These are phyloP conservation scores for Plemyria rubiginata DNA, from an alignment of 2,888 invertebrate species.

Conservation along the genomic window DNA sequence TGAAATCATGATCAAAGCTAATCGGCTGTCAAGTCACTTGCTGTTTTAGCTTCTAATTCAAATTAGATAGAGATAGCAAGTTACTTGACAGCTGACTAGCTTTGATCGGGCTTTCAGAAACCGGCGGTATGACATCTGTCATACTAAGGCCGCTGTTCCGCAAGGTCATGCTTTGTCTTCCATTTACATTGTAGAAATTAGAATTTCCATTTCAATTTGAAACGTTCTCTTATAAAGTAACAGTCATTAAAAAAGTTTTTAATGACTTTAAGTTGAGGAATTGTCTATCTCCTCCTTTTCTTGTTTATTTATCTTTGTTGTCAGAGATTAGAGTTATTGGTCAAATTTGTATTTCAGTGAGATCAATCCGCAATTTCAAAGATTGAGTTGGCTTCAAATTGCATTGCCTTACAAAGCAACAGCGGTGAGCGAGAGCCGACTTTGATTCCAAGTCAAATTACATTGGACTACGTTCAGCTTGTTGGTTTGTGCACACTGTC, in stretches of 20 bases:
- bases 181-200: background rate
- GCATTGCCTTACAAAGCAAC: background rate
- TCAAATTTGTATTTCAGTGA: background rate
- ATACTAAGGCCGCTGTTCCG: no score
- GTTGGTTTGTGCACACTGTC: background rate
- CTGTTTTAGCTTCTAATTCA: no score
- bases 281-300: no score
- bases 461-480: slow-evolving; percentile 2
- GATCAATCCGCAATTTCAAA: background rate
- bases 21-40: no score
- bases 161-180: no score
- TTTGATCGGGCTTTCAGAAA: no score
- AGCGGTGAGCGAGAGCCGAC: background rate
- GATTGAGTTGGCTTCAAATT: background rate
- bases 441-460: background rate
- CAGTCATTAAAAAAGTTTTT: slow-evolving; percentile 10
- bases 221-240: slow-evolving; percentile 15
- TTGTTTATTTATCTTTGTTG: background rate
- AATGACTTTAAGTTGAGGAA: slow-evolving; percentile 1
- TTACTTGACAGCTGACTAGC: no score
- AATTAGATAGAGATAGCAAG: no score
- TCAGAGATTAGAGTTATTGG: background rate
- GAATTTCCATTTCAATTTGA: slow-evolving; percentile 17
- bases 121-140: no score
- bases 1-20: no score